Percentiles rank a stretch among this genome's conserved stretches.
Evolutionary conservation across 2,113 vertebrate genomes (phyloP).

Genomic region (Pelusios castaneus): DNA sequence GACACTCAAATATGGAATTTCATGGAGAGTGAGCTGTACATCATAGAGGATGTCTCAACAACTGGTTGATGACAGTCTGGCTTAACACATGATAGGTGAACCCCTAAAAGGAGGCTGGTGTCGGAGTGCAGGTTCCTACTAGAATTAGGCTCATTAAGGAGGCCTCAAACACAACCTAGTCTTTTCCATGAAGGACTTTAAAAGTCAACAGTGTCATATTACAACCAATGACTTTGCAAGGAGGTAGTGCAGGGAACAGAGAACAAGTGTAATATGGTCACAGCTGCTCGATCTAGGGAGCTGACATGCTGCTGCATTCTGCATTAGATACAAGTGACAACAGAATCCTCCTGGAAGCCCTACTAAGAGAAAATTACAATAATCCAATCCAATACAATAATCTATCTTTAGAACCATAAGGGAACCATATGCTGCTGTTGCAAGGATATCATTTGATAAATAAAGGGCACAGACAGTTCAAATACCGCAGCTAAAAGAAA

Average conservation of each 20-base stretch:
- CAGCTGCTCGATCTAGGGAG: background rate
- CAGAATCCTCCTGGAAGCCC: background rate
- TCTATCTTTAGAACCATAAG: background rate
- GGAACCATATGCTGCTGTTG: background rate
- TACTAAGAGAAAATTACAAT: background rate
- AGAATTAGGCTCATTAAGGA: background rate
- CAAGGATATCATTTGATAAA: background rate
- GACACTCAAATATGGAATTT: background rate
- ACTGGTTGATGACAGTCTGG: background rate
- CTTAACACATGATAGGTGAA: background rate
- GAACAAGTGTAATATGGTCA: background rate
- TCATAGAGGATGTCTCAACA: background rate
- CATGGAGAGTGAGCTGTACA: background rate
- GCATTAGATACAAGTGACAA: background rate
- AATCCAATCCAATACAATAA: background rate
- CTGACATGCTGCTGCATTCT: background rate
- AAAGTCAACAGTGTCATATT: background rate
- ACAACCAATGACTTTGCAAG: background rate
- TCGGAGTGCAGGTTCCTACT: background rate
- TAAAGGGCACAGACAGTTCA: background rate
- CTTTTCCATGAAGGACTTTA: background rate
- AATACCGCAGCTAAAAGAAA: background rate
- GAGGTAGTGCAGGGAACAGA: background rate
- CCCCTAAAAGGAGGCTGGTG: background rate
- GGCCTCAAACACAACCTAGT: background rate